Evolutionary conservation across 2,888 invertebrate species (phyloP).

Genomic region (Mythimna lalbum): DNA sequence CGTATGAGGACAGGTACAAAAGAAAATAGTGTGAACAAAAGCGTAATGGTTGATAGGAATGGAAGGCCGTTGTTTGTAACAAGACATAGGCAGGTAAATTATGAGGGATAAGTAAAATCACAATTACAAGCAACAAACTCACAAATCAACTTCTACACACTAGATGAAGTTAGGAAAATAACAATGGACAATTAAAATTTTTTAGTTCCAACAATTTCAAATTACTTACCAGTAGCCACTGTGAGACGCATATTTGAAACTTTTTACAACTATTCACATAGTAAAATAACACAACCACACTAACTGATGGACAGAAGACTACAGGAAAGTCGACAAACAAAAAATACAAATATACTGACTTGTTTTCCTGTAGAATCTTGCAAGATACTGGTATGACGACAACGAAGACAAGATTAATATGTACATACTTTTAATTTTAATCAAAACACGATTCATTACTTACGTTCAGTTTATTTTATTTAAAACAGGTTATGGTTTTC

Average conservation of each 20-base stretch:
- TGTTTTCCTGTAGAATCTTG: slow-evolving; percentile 11
- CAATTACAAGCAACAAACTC: not conserved
- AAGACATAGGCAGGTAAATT: not conserved
- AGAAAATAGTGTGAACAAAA: not conserved
- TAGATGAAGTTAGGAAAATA: not conserved
- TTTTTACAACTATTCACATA: slow-evolving; percentile 39
- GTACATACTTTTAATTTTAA: slow-evolving; percentile 43
- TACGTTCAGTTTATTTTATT: slow-evolving; percentile 21
- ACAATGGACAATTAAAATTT: not conserved
- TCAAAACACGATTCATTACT: slow-evolving; percentile 39
- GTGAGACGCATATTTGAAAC: slow-evolving; percentile 43
- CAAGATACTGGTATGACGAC: slow-evolving; percentile 41
- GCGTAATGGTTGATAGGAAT: not conserved
- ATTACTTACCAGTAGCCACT: slow-evolving; percentile 54
- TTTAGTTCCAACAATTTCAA: slow-evolving; percentile 4
- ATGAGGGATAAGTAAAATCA: too few relatives aligned
- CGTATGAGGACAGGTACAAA: not conserved
- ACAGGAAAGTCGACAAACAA: slow-evolving; percentile 27
- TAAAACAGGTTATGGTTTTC: slow-evolving; percentile 14
- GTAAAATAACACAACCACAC: slow-evolving; percentile 32
- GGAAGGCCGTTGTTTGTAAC: not conserved
- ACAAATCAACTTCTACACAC: not conserved
- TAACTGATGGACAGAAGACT: slow-evolving; percentile 30
- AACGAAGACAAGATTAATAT: slow-evolving; percentile 17
- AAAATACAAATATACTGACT: slow-evolving; percentile 51